Evolutionary conservation across 2,797 vertebrate species (phyloP), one percentile per base, ranked within the genome.

Genomic region (Acipenser ruthenus): DNA sequence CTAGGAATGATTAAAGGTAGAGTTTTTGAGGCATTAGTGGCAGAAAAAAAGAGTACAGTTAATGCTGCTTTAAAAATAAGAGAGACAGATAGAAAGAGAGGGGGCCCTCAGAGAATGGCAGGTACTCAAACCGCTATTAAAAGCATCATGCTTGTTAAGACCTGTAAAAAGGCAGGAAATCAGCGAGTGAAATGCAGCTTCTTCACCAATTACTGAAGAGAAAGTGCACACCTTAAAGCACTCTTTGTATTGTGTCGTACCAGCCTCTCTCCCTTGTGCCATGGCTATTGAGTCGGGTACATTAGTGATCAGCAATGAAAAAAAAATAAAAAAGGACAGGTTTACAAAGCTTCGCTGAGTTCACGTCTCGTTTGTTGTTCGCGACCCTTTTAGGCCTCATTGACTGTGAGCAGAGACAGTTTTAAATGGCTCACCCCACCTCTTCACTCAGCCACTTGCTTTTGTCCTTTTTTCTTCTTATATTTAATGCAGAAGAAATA

Each of bases 1-100:
- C 91, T 85, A 88, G 89, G 87, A 96, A 96, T 96, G 94, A 99
- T 98, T 96, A 98, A 97, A 97, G 95, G 92, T 90, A 93, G 90
- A 37, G 91, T 93, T 93, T 91, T 93, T 89, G 91, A 92, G 93
- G 88, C 93, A 96, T 95, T 97, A 93, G 84, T 50, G 78, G 81
- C 87, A 88, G 90, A 60, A 62, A 63, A 63, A 70, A 93, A 93
- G 91, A 93, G 93, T 92, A 90, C 93, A 91, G 93, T 93, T 95
- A 95, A 94, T 93, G 92, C 89, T 89, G 84, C 84, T 86, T 93
- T 91, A 85, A 75, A 88, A 79, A 78, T 71, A 67, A 67, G 73
- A 72, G 71, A 77, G 76, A 77, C 76, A 73, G 79, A 74, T 73
- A 76, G 53, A 69, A 75, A 77, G 79, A 78, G 79, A 77, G 85